Evolutionary conservation across 1,140 invertebrate genomes (phyloP), one percentile per base, ranked within the genome.

Genomic region (Dinoponera quadriceps): DNA sequence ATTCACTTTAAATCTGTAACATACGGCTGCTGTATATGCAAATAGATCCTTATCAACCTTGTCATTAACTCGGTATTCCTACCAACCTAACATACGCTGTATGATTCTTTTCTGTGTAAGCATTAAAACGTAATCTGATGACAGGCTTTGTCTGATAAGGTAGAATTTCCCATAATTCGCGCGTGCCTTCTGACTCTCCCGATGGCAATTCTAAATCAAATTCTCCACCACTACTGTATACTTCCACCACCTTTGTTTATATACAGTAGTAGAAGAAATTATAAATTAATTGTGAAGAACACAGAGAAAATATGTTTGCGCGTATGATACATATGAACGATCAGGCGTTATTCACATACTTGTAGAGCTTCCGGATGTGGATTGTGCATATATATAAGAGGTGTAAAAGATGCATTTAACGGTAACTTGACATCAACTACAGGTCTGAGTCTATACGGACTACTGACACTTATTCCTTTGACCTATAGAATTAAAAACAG

Each of bases 341-440:
- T 13, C 82, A 90, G 94, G 90, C 1, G 90, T 82, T 27, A 54
- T 87, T 71, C 66, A 72, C 68, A 16, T 95, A 98, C 98, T 96
- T 99, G 98, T 91, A 99, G 95, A 75, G 97, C 95, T 88, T 96
- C 95, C 89, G 96, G 95, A 93, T 98, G 97, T 89, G 99, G 99
- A 96, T 99, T 99, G 94, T 99, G 97, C 95, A 99, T 96, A 88
- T 97, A 96, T 90, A 99, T 98, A 89, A 98, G 94, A 73, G 98
- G 97, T 87, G 97, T 96, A 94, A 98, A 98, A 85, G 97, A 97
- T 82, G 98, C 97, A 95, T 99, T 99, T 87, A 98, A 95, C 74
- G 99, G 99, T 94, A 99, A 96, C 92, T 97, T 96, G 60, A 98
- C 96, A 71, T 97, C 98, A 71, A 99, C 96, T 90, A 99, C 95